Conservation (phyloP, 2,113 vertebrate species). For the Trochalopteron elliotii region DNA sequence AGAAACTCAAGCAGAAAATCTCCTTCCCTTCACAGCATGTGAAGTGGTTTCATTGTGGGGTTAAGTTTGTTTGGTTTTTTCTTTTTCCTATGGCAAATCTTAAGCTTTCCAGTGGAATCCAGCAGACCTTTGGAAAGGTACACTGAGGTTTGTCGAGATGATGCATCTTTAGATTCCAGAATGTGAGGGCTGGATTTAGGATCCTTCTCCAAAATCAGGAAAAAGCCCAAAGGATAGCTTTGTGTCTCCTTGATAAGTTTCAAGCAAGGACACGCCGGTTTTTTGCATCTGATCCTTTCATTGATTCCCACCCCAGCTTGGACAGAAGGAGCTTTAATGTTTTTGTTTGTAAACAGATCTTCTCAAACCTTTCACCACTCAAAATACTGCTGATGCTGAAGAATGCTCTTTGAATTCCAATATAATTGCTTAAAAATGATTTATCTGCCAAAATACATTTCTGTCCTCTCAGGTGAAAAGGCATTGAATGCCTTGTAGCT, state of each 20-base stretch:
- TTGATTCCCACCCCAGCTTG: not conserved
- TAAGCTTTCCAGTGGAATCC: not conserved
- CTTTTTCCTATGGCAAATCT: not conserved
- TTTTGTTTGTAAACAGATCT: conserved; percentile 19
- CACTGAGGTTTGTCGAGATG: not conserved
- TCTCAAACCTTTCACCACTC: not conserved
- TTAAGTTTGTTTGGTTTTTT: not conserved
- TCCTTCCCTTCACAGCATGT: conserved; percentile 21
- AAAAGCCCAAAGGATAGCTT: not conserved
- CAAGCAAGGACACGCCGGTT: not conserved
- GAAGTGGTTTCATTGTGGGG: not conserved
- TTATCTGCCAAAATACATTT: not conserved
- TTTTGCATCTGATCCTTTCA: not conserved
- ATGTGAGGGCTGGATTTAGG: not conserved
- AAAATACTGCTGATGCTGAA: not conserved
- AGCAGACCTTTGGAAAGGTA: not conserved
- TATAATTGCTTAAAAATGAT: not conserved
- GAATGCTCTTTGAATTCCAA: conserved; percentile 17
- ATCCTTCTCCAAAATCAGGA: not conserved
- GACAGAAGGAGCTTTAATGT: not conserved
- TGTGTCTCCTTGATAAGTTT: not conserved
- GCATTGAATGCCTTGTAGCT: not conserved
- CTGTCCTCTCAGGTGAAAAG: not conserved
- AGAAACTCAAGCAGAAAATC: conserved; percentile 21
- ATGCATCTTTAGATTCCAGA: not conserved